A percentile compares a stretch with the other conserved stretches of the same genome.
Conservation (phyloP, 2,797 vertebrate genomes). For the Agapornis canus region DNA sequence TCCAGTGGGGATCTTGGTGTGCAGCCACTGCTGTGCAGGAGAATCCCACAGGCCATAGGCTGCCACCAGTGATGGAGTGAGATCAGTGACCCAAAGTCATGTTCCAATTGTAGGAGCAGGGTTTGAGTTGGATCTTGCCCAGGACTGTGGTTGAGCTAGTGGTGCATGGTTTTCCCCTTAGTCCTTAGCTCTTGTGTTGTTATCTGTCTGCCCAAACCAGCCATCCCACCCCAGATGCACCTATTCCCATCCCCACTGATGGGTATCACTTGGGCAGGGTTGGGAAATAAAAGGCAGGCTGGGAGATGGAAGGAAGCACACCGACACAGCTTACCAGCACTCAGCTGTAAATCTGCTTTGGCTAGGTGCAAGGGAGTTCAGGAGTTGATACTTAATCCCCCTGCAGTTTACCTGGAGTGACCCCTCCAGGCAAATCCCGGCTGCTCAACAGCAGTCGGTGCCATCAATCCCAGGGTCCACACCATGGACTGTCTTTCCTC, state of each 20-base stretch:
- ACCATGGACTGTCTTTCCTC: neutral
- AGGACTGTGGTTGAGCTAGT: neutral
- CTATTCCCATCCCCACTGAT: neutral
- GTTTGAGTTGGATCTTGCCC: neutral
- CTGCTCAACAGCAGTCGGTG: accelerated
- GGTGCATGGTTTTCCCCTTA: neutral
- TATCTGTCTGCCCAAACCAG: neutral
- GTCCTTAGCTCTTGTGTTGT: neutral
- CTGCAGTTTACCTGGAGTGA: neutral
- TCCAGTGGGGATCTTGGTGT: neutral
- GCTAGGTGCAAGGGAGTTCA: neutral
- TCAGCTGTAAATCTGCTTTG: neutral
- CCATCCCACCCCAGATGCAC: neutral
- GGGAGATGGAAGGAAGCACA: neutral
- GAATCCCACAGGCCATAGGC: neutral
- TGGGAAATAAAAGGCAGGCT: neutral
- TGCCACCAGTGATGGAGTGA: neutral
- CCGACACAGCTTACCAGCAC: neutral
- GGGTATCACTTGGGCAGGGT: neutral
- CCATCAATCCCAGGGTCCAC: neutral
- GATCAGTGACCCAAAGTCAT: neutral
- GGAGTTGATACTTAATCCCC: neutral
- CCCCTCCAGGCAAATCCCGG: accelerated
- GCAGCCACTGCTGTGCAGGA: neutral
- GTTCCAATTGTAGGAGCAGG: neutral